Evolutionary conservation across 1,140 invertebrate species (phyloP).

Genomic region (Panulirus ornatus): DNA sequence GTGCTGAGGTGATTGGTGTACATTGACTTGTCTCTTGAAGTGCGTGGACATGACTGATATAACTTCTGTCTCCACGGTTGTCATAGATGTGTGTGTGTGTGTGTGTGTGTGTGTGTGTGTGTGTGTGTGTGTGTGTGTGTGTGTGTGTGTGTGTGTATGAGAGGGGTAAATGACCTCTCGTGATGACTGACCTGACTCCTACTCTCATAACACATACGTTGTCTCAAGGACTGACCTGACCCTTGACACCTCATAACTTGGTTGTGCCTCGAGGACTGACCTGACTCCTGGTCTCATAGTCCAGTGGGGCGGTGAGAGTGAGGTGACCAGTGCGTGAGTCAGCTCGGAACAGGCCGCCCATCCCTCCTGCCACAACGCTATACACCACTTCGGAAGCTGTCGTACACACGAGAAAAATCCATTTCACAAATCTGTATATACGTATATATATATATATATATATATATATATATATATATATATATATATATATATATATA

Average conservation of each 20-base stretch:
- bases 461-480: slow-evolving; percentile 24
- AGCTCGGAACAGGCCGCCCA: slow-evolving; percentile 26
- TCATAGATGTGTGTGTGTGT: too few species aligned
- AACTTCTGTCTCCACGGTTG: too few species aligned
- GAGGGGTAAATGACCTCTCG: too few species aligned
- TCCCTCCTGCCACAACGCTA: slow-evolving; percentile 21
- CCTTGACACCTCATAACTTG: background rate
- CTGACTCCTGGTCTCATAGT: slow-evolving; percentile 23
- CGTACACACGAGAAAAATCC: background rate
- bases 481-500: background rate
- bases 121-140: background rate
- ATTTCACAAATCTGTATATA: slow-evolving; percentile 2
- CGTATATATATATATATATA: slow-evolving; percentile 31
- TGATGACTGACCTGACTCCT: background rate
- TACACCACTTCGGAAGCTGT: slow-evolving; percentile 26
- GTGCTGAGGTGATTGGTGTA: too few species aligned
- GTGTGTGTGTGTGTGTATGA: too few species aligned
- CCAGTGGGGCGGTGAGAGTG: slow-evolving; percentile 25
- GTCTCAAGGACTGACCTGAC: background rate
- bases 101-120: background rate
- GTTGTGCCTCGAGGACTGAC: background rate
- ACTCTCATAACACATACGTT: too few species aligned
- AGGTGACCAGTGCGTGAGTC: slow-evolving; percentile 42
- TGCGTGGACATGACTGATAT: too few species aligned
- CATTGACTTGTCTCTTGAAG: too few species aligned